Percentiles rank a stretch among this genome's conserved stretches.
Conservation (phyloP, 1,140 invertebrate genomes). For the Aphelenchoides fujianensis region DNA sequence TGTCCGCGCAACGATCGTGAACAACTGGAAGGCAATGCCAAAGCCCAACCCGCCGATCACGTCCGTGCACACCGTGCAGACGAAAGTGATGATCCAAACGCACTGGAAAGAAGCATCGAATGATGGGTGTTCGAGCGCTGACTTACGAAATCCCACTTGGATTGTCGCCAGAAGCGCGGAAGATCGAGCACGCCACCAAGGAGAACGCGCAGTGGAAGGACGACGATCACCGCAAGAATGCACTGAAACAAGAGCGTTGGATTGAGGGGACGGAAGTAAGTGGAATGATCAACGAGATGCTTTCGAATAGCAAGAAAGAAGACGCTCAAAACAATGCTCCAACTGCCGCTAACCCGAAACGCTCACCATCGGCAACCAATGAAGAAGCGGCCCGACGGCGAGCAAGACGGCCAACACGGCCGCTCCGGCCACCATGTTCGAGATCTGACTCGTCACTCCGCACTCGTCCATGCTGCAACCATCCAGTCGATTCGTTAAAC, state of each 20-base stretch:
- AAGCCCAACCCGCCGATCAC: constrained; percentile 36
- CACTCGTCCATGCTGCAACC: constrained; percentile 28
- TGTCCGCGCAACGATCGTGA: constrained; percentile 31
- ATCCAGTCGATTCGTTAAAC: background rate
- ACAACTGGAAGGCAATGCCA: constrained; percentile 35
- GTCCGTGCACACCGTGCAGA: constrained; percentile 34
- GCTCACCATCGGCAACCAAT: constrained; percentile 29
- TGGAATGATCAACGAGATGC: too few relatives aligned
- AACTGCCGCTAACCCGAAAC: too few relatives aligned
- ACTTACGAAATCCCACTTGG: constrained; percentile 38
- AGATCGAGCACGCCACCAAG: constrained; percentile 28
- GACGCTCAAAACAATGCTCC: constrained; percentile 5
- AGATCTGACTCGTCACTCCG: constrained; percentile 31
- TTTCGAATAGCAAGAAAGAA: constrained; percentile 14
- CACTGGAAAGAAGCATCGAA: constrained; percentile 27
- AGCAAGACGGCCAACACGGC: constrained; percentile 30
- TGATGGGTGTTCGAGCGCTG: background rate
- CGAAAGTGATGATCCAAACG: constrained; percentile 36
- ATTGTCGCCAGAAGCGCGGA: constrained; percentile 33
- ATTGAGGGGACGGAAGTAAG: too few relatives aligned
- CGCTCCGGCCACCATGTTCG: constrained; percentile 23
- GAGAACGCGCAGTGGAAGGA: constrained; percentile 35
- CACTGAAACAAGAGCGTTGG: constrained; percentile 35
- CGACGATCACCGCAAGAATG: constrained; percentile 32
- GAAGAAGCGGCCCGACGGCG: constrained; percentile 30